These are phyloP conservation scores for Leuciscus idus DNA, from an alignment of 2,113 vertebrate genomes.

Conservation along the genomic window DNA sequence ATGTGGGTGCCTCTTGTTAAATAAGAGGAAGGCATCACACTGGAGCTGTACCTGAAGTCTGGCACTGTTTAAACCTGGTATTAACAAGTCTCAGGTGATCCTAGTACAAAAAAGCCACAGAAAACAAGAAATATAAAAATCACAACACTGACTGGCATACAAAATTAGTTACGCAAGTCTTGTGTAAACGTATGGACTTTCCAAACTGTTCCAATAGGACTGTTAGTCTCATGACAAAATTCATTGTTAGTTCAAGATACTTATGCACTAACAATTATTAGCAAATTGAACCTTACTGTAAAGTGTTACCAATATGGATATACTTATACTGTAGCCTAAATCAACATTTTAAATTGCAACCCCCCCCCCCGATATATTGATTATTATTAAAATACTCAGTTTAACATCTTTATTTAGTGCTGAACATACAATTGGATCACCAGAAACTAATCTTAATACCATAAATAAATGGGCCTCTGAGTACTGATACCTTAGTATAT, in stretches of 20 bases:
- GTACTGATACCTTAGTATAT: neutral
- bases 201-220: no score
- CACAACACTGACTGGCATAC: neutral
- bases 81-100: neutral
- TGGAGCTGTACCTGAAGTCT: neutral
- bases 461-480: neutral
- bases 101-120: conserved; percentile 3
- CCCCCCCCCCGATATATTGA: neutral
- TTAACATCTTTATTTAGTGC: neutral
- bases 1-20: conserved; percentile 34
- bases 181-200: no score
- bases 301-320: neutral
- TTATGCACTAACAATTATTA: no score
- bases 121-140: neutral
- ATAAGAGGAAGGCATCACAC: conserved; percentile 29
- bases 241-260: neutral
- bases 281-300: neutral
- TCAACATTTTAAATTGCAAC: neutral
- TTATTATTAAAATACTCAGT: no score
- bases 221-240: neutral
- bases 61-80: neutral
- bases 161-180: neutral
- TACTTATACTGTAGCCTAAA: neutral
- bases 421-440: neutral
- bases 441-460: neutral